These are phyloP conservation scores for Istiophorus platypterus DNA, from an alignment of 2,113 vertebrate species.

Conservation along the genomic window DNA sequence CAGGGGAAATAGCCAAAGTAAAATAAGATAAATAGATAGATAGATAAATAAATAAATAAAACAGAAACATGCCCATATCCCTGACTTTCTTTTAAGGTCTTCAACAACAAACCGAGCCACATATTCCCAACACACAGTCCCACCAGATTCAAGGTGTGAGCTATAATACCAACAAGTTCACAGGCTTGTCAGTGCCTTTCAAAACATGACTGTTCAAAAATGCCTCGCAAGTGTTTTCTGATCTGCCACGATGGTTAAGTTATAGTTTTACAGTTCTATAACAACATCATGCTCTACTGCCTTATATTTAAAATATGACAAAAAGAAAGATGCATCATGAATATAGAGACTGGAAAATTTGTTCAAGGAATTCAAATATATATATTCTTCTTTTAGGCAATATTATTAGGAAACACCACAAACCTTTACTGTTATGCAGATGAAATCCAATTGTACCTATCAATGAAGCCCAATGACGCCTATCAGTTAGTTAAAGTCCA, in stretches of 20 bases:
- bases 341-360: too few relatives aligned
- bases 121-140: not conserved
- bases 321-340: not conserved
- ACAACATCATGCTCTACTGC: not conserved
- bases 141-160: not conserved
- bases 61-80: not conserved
- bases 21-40: not conserved
- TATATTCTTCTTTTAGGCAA: too few relatives aligned
- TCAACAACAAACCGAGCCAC: not conserved
- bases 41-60: not conserved
- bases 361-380: too few relatives aligned
- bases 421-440: too few relatives aligned
- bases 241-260: not conserved
- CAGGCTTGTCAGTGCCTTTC: not conserved
- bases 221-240: too few relatives aligned
- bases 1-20: not conserved
- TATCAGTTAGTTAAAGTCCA: too few relatives aligned
- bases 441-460: too few relatives aligned
- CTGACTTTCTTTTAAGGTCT: not conserved
- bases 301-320: not conserved
- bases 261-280: not conserved
- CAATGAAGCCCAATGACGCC: too few relatives aligned
- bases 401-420: too few relatives aligned
- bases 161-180: too few relatives aligned
- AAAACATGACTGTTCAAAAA: not conserved